Evolutionary conservation across 2,888 invertebrate genomes (phyloP), one percentile per base, ranked within the genome.

Genomic region (Pristionchus entomophagus): DNA sequence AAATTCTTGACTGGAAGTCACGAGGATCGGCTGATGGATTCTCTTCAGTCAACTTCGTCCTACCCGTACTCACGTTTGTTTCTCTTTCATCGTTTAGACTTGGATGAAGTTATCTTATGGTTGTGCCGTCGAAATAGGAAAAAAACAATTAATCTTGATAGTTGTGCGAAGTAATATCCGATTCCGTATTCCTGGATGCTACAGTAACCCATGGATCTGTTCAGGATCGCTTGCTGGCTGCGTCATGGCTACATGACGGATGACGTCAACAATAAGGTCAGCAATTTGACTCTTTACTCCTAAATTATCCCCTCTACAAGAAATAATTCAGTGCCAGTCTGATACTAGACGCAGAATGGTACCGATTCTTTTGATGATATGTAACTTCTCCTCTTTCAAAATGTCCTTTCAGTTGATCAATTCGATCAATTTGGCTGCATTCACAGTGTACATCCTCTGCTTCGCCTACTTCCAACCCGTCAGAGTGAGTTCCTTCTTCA

Each of bases 381-480:
- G 45, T 45, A 6, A 6, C 45, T 45, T 45, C 45, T 45, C 45
- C 14, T 53, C 14, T 53, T 53, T 62, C 56, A 22, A 26, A 56
- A 56, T 10, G n/a, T 56, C 62, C 29, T 62, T 38, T 83, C 59
- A 83, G 83, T 4, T 84, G 17, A 84, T 84, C 73, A 84, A 84
- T 73, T 41, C 73, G 2, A 29, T 84, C 69, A 93, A 93, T 85
- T 81, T 93, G 51, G 86, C 88, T 41, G 86, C 91, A 45, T 92
- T 91, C 88, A 78, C 89, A 29, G 87, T 89, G 82, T 93, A 92
- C 87, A 87, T 92, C 69, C 26, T 87, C 22, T 89, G 89, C 6
- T 93, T 91, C 83, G 92, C 91, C 41, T 93, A 91, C 88, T 93
- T 91, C 89, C 93, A 93, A 86, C 92, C 93, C 14, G 91, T 91